A percentile compares a stretch with the other conserved stretches of the same genome.
Evolutionary conservation across 2,888 invertebrate species (phyloP).

Genomic region (Julus scanicus): DNA sequence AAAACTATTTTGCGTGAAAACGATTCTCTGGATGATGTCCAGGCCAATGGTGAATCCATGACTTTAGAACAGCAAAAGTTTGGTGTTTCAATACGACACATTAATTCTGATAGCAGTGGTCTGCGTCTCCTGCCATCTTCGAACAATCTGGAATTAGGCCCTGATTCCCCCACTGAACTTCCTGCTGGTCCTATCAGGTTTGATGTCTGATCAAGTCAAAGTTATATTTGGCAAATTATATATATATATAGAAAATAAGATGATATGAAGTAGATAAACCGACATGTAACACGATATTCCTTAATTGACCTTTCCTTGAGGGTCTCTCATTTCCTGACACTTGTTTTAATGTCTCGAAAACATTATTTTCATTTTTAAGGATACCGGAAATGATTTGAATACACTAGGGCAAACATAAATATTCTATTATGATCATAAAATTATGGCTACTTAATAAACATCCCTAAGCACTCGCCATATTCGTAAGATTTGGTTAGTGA

Average conservation of each 20-base stretch:
- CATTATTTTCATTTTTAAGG: no score
- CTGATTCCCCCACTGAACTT: neutral
- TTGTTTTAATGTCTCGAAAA: no score
- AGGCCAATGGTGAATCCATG: neutral
- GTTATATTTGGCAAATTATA: neutral
- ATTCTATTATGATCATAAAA: no score
- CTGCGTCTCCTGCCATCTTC: neutral
- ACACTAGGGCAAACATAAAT: no score
- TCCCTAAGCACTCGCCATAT: no score
- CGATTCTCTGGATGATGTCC: neutral
- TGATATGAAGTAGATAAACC: neutral
- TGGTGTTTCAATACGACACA: neutral
- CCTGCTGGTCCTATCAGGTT: neutral
- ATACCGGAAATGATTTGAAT: neutral
- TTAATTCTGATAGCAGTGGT: neutral
- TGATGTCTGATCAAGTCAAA: neutral
- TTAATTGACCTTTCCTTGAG: neutral
- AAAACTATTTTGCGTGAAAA: neutral
- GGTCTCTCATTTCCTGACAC: no score
- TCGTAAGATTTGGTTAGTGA: no score
- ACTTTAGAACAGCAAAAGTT: neutral
- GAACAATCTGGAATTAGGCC: constrained; percentile 7
- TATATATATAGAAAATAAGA: neutral
- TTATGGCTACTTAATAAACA: no score
- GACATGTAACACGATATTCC: neutral